phyloP scores from a whole-genome alignment of 92 coral and sea anemone species.

The Heteractis magnifica region DNA sequence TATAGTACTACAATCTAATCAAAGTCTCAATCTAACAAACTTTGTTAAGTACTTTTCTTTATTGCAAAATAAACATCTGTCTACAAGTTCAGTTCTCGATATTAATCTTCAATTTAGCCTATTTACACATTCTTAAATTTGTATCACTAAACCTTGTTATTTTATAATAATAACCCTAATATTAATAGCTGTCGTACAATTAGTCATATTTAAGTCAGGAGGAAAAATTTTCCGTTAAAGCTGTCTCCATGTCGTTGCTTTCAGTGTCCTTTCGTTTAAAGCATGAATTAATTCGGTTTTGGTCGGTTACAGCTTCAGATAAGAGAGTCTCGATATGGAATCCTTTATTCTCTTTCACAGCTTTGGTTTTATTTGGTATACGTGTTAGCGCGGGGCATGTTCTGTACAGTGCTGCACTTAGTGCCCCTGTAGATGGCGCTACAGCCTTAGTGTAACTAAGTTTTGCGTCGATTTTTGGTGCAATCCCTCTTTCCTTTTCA shows the following conservation, averaged over 20 bases:
- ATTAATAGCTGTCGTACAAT: neutral
- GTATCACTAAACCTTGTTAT: neutral
- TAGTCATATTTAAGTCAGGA: neutral
- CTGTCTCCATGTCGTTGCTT: neutral
- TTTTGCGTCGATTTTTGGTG: neutral
- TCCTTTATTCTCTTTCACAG: slow-evolving; percentile 22
- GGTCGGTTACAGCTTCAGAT: neutral
- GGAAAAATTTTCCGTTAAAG: too few species aligned
- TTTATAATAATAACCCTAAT: neutral
- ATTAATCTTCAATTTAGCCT: neutral
- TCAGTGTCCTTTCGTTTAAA: neutral
- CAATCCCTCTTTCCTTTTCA: slow-evolving; percentile 3
- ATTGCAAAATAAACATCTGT: neutral
- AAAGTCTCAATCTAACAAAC: too few species aligned
- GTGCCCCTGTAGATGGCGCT: neutral
- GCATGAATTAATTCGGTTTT: neutral
- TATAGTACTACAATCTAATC: too few species aligned
- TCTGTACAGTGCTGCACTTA: neutral
- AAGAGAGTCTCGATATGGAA: slow-evolving; percentile 44
- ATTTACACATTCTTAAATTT: neutral
- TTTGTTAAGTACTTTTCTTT: neutral
- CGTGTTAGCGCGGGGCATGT: neutral
- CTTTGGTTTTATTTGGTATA: neutral
- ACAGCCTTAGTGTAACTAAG: neutral
- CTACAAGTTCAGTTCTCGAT: neutral